Evolutionary conservation across 2,113 vertebrate species (phyloP), one percentile per base, ranked within the genome.

Genomic region (Turnix velox): DNA sequence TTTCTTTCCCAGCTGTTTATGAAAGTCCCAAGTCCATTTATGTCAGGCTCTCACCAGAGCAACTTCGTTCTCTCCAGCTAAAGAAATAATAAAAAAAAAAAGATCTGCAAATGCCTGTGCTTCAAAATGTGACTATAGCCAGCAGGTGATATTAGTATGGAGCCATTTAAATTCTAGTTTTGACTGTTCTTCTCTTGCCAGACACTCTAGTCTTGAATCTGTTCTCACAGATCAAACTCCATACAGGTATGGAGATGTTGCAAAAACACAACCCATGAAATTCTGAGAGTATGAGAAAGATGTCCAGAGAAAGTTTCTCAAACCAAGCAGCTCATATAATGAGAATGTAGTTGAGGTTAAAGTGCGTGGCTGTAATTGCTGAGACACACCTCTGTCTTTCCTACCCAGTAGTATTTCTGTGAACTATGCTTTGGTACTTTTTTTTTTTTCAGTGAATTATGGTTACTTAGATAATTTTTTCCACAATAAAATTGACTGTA

Each of bases 341-440:
- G 7, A 40, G 19, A 25, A 33, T 13, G 27, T 69, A 7, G 61
- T 11, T 25, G 23, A 10, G 65, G 39, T 57, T 31, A 37, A 45
- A 37, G 10, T 30, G 5, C 4, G 2, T 49, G 10, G 14, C 15
- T 85, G 5, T 27, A 33, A 31, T 12, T 62, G 48, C 40, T 49
- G 0, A 19, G n/a, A 33, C n/a, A 11, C 8, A 6, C 23, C 9
- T 2, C 52, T 24, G 19, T 12, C 40, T 74, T 23, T 57, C n/a
- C 46, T 37, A 24, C 9, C 23, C 18, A 3, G n/a, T 9, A 8
- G 1, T 7, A 8, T 30, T 62, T 18, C 43, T 40, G 0, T 28
- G 54, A 61, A 10, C 42, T 1, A 1, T 59, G 22, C 54, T 54
- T 33, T 71, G 68, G 4, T 58, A 40, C 1, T 3, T 23, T 35